Evolutionary conservation across 1,140 invertebrate genomes (phyloP).

Genomic region (Araneus ventricosus): DNA sequence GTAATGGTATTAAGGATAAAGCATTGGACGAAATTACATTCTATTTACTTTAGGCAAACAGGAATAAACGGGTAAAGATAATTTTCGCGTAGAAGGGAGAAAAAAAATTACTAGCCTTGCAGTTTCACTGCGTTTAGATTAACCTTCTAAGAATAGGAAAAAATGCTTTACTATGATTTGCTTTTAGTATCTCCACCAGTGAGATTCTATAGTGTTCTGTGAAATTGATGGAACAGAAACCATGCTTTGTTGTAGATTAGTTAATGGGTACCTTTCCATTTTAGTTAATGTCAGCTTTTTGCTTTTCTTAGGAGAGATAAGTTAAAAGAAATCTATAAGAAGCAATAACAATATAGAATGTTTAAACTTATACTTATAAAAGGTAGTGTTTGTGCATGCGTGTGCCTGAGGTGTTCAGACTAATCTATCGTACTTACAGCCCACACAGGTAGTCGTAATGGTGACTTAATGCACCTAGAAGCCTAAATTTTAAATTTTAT

Average conservation of each 20-base stretch:
- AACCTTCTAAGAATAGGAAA: neutral
- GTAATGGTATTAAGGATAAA: neutral
- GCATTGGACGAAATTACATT: neutral
- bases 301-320: neutral
- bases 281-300: neutral
- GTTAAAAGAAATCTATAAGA: too few relatives aligned
- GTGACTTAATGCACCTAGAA: too few relatives aligned
- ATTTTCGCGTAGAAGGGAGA: neutral
- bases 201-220: neutral
- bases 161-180: neutral
- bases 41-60: neutral
- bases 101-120: neutral
- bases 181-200: neutral
- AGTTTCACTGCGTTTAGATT: neutral
- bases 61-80: neutral
- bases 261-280: neutral
- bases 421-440: too few relatives aligned
- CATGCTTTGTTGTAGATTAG: neutral
- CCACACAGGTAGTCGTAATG: too few relatives aligned
- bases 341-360: too few relatives aligned
- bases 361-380: too few relatives aligned
- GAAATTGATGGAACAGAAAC: neutral
- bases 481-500: too few relatives aligned
- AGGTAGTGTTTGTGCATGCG: too few relatives aligned
- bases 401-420: too few relatives aligned